Evolutionary conservation across 1,140 invertebrate species (phyloP).

Genomic region (Pseudomyrmex flavicornis): DNA sequence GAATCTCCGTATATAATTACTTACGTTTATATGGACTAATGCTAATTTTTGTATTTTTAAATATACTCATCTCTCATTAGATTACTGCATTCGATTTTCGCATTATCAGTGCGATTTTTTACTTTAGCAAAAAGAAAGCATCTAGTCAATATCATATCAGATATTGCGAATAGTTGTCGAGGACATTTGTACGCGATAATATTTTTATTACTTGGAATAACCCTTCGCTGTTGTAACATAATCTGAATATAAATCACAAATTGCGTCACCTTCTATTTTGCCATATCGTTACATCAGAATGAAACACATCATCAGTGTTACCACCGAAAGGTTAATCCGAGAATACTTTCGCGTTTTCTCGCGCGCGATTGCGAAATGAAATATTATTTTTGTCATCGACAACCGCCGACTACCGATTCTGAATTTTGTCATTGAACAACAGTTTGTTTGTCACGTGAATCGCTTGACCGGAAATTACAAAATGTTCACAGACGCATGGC

Average conservation of each 20-base stretch:
- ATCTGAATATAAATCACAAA: background rate
- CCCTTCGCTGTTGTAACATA: slow-evolving; percentile 42
- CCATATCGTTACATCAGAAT: background rate
- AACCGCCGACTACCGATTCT: slow-evolving; percentile 29
- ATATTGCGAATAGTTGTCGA: slow-evolving; percentile 6
- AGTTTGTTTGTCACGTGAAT: slow-evolving; percentile 65
- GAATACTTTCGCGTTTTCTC: background rate
- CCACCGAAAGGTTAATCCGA: slow-evolving; percentile 55
- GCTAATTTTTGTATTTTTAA: slow-evolving; percentile 12
- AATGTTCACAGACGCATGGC: slow-evolving; percentile 86
- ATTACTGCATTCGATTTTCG: too few relatives aligned
- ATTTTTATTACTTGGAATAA: slow-evolving; percentile 48
- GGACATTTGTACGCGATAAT: background rate
- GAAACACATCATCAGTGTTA: slow-evolving; percentile 8
- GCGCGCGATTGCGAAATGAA: background rate
- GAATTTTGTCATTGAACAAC: slow-evolving; percentile 47
- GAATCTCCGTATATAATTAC: background rate
- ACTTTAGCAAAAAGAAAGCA: too few relatives aligned
- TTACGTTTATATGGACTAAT: slow-evolving; percentile 6
- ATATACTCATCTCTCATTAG: background rate
- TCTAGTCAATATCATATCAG: background rate
- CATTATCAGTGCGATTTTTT: too few relatives aligned
- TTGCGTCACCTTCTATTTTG: slow-evolving; percentile 17
- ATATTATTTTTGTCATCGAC: slow-evolving; percentile 13
- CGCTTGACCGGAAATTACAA: slow-evolving; percentile 82